Evolutionary conservation across 2,888 invertebrate species (phyloP).

Genomic region (Scaptomyza parva): DNA sequence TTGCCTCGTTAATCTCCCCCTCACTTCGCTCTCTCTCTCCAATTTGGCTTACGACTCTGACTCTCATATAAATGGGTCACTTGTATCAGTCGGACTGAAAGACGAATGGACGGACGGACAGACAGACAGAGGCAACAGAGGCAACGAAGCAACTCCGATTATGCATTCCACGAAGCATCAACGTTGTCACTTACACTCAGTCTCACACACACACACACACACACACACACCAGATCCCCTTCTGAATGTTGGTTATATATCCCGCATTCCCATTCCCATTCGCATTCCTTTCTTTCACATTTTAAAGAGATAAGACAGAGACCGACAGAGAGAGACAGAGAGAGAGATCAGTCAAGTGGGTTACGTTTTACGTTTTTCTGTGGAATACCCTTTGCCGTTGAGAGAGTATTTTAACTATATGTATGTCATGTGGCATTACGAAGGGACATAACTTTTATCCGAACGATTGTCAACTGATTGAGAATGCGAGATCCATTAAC

Average conservation of each 20-base stretch:
- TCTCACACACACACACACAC: neutral
- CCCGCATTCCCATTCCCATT: too few species aligned
- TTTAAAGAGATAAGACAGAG: constrained; percentile 4
- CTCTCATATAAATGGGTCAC: constrained; percentile 39
- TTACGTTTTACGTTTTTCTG: neutral
- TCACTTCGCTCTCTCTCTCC: constrained; percentile 4
- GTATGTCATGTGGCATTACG: neutral
- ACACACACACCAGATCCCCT: neutral
- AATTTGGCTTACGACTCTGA: constrained; percentile 31
- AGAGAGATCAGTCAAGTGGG: constrained; percentile 11
- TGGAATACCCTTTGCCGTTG: constrained; percentile 1
- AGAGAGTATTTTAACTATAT: neutral
- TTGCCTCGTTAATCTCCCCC: constrained; percentile 23
- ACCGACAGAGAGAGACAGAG: neutral
- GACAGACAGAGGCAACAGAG: neutral
- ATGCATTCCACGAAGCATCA: constrained; percentile 25
- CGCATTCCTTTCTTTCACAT: constrained; percentile 14
- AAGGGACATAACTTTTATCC: neutral
- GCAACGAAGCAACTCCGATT: constrained; percentile 4
- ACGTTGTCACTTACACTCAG: neutral
- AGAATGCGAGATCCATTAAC: too few species aligned
- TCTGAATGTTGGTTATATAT: neutral
- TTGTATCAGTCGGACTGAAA: constrained; percentile 3
- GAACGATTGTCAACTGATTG: neutral
- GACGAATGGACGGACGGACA: neutral